Evolutionary conservation across 2,888 invertebrate genomes (phyloP).

Genomic region (Ennomos quercinarius): DNA sequence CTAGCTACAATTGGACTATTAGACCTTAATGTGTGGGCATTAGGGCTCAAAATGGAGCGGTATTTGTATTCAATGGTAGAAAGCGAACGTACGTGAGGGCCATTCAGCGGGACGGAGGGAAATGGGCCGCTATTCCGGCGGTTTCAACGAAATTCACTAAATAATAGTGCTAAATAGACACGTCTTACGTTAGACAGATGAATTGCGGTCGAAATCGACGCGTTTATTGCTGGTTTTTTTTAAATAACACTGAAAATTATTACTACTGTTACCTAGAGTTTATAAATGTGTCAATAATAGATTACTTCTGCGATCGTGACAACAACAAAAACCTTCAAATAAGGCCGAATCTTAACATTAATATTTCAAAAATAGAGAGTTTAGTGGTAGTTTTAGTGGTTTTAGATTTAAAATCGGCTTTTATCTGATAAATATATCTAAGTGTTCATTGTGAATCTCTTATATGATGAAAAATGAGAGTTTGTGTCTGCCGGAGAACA

Average conservation of each 20-base stretch:
- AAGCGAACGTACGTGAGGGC: conserved; percentile 45
- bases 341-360: too few relatives aligned
- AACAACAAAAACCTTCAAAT: too few relatives aligned
- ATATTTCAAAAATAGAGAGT: too few relatives aligned
- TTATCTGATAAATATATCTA: too few relatives aligned
- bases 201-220: conserved; percentile 25
- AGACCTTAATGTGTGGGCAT: conserved; percentile 6
- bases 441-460: too few relatives aligned
- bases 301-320: too few relatives aligned
- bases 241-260: neutral
- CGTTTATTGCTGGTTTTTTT: conserved; percentile 6
- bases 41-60: conserved; percentile 29
- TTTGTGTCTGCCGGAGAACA: too few relatives aligned
- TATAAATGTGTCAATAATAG: too few relatives aligned
- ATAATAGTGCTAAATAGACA: conserved; percentile 43
- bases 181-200: conserved; percentile 34
- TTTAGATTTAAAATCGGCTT: too few relatives aligned
- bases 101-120: conserved; percentile 43
- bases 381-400: too few relatives aligned
- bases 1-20: conserved; percentile 12
- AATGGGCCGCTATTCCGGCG: conserved; percentile 53
- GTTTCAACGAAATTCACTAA: conserved; percentile 48
- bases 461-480: too few relatives aligned
- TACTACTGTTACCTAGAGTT: too few relatives aligned
- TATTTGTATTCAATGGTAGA: conserved; percentile 30